These are phyloP conservation scores for Astur gentilis DNA, from an alignment of 2,113 vertebrate genomes.

Conservation along the genomic window DNA sequence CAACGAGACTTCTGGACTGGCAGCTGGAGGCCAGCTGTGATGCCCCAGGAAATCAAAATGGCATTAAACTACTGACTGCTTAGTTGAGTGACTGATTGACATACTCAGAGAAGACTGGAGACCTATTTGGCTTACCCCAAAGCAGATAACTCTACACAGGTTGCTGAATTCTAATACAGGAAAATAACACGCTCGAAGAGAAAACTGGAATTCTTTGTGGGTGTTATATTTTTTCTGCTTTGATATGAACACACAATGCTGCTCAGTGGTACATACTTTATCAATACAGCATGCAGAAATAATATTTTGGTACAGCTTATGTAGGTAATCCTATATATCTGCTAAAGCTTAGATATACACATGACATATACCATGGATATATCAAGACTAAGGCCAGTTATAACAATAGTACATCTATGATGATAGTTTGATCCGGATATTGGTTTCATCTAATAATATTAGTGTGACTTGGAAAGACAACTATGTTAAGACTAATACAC, in stretches of 20 bases:
- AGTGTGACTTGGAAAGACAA: background rate
- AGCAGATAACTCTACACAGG: background rate
- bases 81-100: background rate
- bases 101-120: background rate
- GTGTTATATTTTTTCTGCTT: background rate
- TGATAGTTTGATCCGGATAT: background rate
- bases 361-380: background rate
- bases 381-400: background rate
- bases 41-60: background rate
- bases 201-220: background rate
- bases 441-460: background rate
- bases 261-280: background rate
- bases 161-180: background rate
- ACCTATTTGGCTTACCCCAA: background rate
- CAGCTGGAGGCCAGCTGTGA: background rate
- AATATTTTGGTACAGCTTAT: background rate
- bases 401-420: background rate
- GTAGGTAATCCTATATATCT: background rate
- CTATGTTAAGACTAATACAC: background rate
- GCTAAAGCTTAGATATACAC: background rate
- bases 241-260: background rate
- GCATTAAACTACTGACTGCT: background rate
- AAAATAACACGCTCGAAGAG: background rate
- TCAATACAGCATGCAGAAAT: background rate
- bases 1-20: background rate